phyloP scores from a whole-genome alignment of 2,888 invertebrate species.

The Cataglyphis rosenhaueri region DNA sequence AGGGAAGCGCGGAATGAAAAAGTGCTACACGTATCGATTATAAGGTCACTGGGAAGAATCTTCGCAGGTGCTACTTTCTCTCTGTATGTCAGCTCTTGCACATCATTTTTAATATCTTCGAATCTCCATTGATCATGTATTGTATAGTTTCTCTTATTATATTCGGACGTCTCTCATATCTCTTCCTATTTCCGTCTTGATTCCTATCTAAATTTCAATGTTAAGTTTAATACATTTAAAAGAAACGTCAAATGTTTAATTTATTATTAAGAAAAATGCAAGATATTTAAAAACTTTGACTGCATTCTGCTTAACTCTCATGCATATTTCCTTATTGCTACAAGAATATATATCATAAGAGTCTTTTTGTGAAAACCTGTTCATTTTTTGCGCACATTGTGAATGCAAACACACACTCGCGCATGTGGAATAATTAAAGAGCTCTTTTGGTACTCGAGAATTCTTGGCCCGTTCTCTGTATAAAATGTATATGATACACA shows the following conservation, averaged over 20 bases:
- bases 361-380: slow-evolving; percentile 39
- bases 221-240: neutral
- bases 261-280: slow-evolving; percentile 1
- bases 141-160: slow-evolving; percentile 28
- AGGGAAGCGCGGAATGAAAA: neutral
- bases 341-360: neutral
- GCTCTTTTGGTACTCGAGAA: slow-evolving; percentile 28
- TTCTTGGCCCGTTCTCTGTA: slow-evolving; percentile 23
- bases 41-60: slow-evolving; percentile 64
- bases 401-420: neutral
- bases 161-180: neutral
- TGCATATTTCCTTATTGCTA: slow-evolving; percentile 1
- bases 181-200: neutral
- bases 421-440: slow-evolving; percentile 13
- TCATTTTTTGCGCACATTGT: slow-evolving; percentile 15
- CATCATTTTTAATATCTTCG: slow-evolving; percentile 55
- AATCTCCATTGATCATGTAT: slow-evolving; percentile 4
- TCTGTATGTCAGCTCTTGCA: slow-evolving; percentile 31
- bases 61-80: slow-evolving; percentile 67
- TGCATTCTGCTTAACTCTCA: neutral
- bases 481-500: neutral
- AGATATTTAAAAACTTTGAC: slow-evolving; percentile 9
- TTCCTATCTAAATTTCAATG: slow-evolving; percentile 13
- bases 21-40: slow-evolving; percentile 42
- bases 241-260: neutral